Base-by-base conservation (phyloP, 2,888 invertebrate genomes). In the Drosophila neonasuta region DNA sequence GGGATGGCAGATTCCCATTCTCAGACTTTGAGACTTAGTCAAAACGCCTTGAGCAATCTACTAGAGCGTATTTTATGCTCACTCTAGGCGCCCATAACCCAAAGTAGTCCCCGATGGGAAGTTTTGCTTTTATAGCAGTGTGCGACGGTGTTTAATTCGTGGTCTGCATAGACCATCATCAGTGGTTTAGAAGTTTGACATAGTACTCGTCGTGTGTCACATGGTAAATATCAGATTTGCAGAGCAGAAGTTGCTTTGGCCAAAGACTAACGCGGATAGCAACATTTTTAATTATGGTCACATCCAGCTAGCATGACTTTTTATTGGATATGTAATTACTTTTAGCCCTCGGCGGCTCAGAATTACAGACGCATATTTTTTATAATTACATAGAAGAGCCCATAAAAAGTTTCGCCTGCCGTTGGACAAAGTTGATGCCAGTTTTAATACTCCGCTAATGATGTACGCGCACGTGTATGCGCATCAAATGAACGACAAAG, bases 291-390 rank as follows among this genome's bases (percentile, higher is more conserved):
- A 82, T 81, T 85, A 85, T 80, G 76, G 64, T 55, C 61, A 42
- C 65, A 55, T 58, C 65, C 61, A 17, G 58, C 62, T 46, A 45
- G 56, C 74, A 75, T 77, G 79, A 77, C 67, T 79, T 84, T 84
- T 84, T 81, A 84, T 86, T 81, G 75, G 83, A 84, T 79, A 74
- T 84, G 79, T 86, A 84, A 84, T 84, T 84, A 86, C 86, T 67
- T 77, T 61, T 50, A 24, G 60, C 68, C 68, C 67, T 55, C 24
- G 58, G 67, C 79, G 55, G 36, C 68, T 55, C 66, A 49, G 62
- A 77, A 68, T 77, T 80, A 77, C 64, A 68, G 62, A 68, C 72
- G 68, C 71, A 75, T 77, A 74, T 80, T 80, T 86, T 86, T 77
- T 83, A 83, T 82, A 82, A 82, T 82, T 82, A 83, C 78, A 63